Percentiles rank a stretch among this genome's conserved stretches.
Evolutionary conservation across 2,888 invertebrate genomes (phyloP).

Genomic region (Cistogaster globosa): DNA sequence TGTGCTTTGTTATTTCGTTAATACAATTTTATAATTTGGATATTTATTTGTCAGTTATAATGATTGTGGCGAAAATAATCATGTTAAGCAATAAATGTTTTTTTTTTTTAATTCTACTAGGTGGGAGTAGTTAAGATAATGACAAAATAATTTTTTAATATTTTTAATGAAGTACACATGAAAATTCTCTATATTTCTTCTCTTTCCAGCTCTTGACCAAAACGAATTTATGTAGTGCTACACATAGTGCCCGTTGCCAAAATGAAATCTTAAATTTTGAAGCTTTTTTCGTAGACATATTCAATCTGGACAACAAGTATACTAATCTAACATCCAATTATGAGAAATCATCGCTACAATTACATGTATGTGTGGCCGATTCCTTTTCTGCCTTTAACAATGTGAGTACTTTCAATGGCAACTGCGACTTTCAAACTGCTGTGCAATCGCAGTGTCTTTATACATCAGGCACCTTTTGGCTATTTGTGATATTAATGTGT

Average conservation of each 20-base stretch:
- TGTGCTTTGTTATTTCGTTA: no score
- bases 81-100: no score
- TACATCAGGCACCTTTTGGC: constrained; percentile 87
- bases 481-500: constrained; percentile 88
- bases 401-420: constrained; percentile 25
- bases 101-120: no score
- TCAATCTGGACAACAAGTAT: constrained; percentile 13
- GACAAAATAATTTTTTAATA: background rate
- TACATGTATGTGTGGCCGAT: constrained; percentile 59
- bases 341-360: constrained; percentile 33
- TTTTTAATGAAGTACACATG: background rate
- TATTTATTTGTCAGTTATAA: no score
- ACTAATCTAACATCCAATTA: constrained; percentile 47
- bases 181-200: background rate
- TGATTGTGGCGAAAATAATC: no score
- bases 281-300: constrained; percentile 72
- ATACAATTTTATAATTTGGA: no score
- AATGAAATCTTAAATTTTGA: constrained; percentile 51
- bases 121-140: no score
- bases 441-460: constrained; percentile 83
- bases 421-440: constrained; percentile 71
- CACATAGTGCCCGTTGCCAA: constrained; percentile 72
- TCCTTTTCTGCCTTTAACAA: background rate
- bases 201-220: constrained; percentile 58
- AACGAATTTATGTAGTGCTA: constrained; percentile 70